Evolutionary conservation across 2,797 vertebrate genomes (phyloP), one percentile per base, ranked within the genome.

Genomic region (Liparis tanakae): DNA sequence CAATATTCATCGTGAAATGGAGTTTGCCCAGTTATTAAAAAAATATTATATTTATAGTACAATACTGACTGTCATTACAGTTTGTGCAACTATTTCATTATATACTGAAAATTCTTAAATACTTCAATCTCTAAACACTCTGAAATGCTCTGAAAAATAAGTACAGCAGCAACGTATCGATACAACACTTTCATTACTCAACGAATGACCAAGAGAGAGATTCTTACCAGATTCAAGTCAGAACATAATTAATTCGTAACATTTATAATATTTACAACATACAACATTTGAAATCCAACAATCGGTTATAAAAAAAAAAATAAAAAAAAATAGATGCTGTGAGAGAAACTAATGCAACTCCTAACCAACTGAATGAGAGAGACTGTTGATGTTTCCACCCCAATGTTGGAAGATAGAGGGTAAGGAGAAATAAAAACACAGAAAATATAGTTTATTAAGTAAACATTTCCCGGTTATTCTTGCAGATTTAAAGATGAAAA

Each of bases 401-500:
- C 4, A 48, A 56, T 37, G 13, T 6, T 55, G 13, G 15, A 6
- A 25, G 17, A 51, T 46, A 18, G 22, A 65, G n/a, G 13, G 22
- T 7, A 15, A 33, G 6, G 10, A 12, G 25, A 22, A 15, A 7
- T 17, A 3, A 30, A 48, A 17, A 0, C 10, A 65, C 3, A 44
- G 10, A 59, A 61, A 18, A 67, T 37, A 37, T 36, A 25, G 5
- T 55, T 15, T 15, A 30, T 62, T 1, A 15, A 55, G 34, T 2
- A n/a, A 65, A 46, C 68, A 63, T 62, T 74, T 58, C 9, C 30
- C 5, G 30, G 64, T 64, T 65, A 25, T 74, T 10, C 54, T 34
- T 22, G 36, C 61, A 48, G 22, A 36, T 51, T 68, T 25, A 34
- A 80, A 62, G 9, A 25, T 3, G 43, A n/a, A 25, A 10, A 70